phyloP scores from a whole-genome alignment of 2,888 invertebrate species.

The Cremastobaeus sp. region DNA sequence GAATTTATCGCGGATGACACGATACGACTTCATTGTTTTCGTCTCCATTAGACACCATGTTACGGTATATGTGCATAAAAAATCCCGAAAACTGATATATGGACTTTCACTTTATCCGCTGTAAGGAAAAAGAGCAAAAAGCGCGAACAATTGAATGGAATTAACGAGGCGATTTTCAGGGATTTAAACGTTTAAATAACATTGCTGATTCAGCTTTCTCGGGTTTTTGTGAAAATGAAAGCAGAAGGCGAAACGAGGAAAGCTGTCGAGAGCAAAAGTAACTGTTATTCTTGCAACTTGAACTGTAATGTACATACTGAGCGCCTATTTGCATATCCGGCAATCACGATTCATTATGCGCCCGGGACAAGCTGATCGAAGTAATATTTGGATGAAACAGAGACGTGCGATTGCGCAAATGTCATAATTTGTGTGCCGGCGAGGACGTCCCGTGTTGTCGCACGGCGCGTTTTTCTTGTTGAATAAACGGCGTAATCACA shows the following conservation, averaged over 20 bases:
- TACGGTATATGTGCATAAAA: background rate
- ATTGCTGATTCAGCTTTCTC: too few species aligned
- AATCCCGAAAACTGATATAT: too few species aligned
- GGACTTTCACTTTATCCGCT: too few species aligned
- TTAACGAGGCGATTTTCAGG: too few species aligned
- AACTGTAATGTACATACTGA: background rate
- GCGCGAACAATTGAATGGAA: too few species aligned
- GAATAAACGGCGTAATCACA: constrained; percentile 38
- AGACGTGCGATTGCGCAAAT: constrained; percentile 25
- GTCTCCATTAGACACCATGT: constrained; percentile 27
- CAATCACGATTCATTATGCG: constrained; percentile 19
- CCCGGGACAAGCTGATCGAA: background rate
- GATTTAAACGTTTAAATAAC: too few species aligned
- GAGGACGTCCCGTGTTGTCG: constrained; percentile 7
- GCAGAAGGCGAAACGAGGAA: too few species aligned
- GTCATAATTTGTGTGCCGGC: constrained; percentile 32
- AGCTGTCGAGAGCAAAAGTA: too few species aligned
- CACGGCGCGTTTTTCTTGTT: constrained; percentile 26
- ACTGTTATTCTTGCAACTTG: too few species aligned
- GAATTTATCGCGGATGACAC: too few species aligned
- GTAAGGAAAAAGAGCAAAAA: too few species aligned
- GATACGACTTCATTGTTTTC: constrained; percentile 31
- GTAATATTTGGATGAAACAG: constrained; percentile 25
- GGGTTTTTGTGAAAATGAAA: too few species aligned
- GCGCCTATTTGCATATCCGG: constrained; percentile 8